Conservation (phyloP, 2,888 invertebrate genomes). For the Apotomis capreana region DNA sequence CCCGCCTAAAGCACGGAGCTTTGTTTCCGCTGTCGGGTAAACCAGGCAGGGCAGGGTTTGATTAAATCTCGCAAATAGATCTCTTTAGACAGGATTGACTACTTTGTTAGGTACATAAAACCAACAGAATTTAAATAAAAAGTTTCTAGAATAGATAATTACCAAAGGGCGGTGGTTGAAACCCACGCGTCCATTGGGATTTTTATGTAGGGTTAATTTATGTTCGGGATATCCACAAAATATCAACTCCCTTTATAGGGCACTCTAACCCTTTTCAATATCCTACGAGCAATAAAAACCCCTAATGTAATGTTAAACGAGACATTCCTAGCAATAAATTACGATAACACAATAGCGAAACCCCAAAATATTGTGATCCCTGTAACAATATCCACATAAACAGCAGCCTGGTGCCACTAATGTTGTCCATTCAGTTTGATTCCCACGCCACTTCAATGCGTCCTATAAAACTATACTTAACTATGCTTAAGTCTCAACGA, state of each 20-base stretch:
- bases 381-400: conserved; percentile 16
- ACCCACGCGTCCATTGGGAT: too few species aligned
- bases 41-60: background rate
- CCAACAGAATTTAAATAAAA: too few species aligned
- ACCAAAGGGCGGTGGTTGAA: too few species aligned
- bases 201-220: too few species aligned
- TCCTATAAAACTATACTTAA: conserved; percentile 4
- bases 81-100: too few species aligned
- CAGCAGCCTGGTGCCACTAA: background rate
- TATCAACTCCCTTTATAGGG: background rate
- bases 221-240: background rate
- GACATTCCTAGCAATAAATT: conserved; percentile 29
- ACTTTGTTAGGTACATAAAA: too few species aligned
- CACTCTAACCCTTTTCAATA: conserved; percentile 21
- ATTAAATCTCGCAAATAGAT: background rate
- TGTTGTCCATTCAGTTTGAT: background rate
- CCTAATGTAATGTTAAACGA: conserved; percentile 2
- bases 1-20: background rate
- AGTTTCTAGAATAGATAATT: too few species aligned
- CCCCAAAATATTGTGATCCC: conserved; percentile 32
- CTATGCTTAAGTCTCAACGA: background rate
- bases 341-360: conserved; percentile 25
- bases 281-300: conserved; percentile 22
- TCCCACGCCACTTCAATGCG: conserved; percentile 22
- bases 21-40: background rate